These are phyloP conservation scores for Epizoanthus fatuus DNA, from an alignment of 92 coral and sea anemone genomes.

Conservation along the genomic window DNA sequence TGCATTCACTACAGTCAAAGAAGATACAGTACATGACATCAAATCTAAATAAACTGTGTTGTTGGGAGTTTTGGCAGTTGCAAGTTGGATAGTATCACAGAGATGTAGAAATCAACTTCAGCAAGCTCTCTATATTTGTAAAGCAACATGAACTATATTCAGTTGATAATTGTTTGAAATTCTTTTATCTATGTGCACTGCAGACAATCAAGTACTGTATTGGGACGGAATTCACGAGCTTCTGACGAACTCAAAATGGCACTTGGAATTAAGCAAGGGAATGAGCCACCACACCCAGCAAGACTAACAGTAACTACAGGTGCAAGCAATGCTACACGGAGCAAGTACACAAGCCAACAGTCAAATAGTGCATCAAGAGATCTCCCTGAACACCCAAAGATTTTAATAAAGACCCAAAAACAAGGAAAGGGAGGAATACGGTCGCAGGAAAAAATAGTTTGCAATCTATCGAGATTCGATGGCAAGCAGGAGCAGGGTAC, in stretches of 20 bases:
- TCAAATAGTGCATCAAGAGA: neutral
- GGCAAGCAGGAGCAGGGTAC: constrained; percentile 42
- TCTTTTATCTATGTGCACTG: neutral
- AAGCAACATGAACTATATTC: neutral
- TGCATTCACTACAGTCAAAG: no score
- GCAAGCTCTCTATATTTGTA: neutral
- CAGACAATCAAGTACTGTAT: neutral
- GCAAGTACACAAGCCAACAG: neutral
- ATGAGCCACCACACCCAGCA: neutral
- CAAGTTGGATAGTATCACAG: no score
- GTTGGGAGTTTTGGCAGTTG: no score
- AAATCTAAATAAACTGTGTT: no score
- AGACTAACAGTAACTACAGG: neutral
- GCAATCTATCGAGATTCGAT: constrained; percentile 77
- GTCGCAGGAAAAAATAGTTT: constrained; percentile 70
- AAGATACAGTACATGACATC: no score
- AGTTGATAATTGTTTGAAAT: neutral
- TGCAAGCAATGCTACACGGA: neutral
- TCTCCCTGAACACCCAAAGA: constrained; percentile 20
- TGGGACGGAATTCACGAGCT: constrained; percentile 39
- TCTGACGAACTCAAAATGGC: constrained; percentile 52
- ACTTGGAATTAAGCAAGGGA: constrained; percentile 25
- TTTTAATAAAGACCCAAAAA: constrained; percentile 13
- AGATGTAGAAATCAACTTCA: neutral
- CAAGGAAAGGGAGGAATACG: constrained; percentile 35